phyloP scores from a whole-genome alignment of 2,888 invertebrate species.

The Ichneumoninae sp. region DNA sequence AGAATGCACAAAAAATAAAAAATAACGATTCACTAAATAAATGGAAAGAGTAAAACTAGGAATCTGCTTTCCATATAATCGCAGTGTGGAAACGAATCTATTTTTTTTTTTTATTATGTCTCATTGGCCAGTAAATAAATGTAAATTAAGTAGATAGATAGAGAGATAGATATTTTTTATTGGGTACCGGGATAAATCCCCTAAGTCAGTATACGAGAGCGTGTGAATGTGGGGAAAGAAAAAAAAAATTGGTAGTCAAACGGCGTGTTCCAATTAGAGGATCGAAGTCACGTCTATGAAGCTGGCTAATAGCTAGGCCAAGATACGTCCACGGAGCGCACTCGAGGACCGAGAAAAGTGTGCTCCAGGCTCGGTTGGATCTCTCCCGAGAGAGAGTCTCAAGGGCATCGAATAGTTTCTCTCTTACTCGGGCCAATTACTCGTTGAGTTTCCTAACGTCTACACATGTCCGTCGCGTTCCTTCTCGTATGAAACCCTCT shows the following conservation, averaged over 20 bases:
- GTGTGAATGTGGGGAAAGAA: neutral
- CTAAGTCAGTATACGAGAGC: neutral
- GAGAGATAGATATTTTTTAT: no score
- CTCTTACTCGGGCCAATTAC: constrained; percentile 49
- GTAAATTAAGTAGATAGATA: neutral
- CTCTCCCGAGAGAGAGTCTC: constrained; percentile 28
- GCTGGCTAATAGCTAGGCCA: constrained; percentile 4
- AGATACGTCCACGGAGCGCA: constrained; percentile 6
- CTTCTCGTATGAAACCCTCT: neutral
- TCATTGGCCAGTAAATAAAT: neutral
- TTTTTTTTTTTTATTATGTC: neutral
- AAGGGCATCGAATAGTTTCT: constrained; percentile 54
- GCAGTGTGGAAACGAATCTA: no score
- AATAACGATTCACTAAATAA: neutral
- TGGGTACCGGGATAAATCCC: no score
- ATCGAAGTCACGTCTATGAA: constrained; percentile 11
- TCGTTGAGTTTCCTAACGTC: constrained; percentile 35
- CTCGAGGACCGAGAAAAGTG: constrained; percentile 7
- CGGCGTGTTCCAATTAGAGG: constrained; percentile 49
- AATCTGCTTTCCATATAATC: neutral
- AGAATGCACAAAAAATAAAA: neutral
- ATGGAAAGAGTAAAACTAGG: neutral
- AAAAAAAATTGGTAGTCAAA: constrained; percentile 44
- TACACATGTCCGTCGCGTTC: constrained; percentile 5
- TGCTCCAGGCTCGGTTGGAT: neutral